These are phyloP conservation scores for Opisthograptis luteolata DNA, from an alignment of 2,888 invertebrate species.

Conservation along the genomic window DNA sequence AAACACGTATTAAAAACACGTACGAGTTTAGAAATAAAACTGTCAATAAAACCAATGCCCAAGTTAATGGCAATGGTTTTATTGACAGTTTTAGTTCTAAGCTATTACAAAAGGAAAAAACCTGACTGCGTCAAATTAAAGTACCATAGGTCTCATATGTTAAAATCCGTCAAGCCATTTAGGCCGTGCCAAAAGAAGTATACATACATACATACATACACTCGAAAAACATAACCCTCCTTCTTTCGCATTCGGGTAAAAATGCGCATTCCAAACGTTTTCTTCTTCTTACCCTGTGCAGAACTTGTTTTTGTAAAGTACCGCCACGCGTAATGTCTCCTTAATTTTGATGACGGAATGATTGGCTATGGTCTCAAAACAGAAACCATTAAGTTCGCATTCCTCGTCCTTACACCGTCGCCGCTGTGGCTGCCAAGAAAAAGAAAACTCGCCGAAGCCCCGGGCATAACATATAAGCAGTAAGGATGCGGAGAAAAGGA, in stretches of 20 bases:
- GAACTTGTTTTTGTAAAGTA: conserved; percentile 38
- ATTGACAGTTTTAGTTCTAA: too few species aligned
- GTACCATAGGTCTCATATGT: too few species aligned
- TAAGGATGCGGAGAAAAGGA: too few species aligned
- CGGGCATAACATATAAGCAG: conserved; percentile 11
- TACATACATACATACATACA: too few species aligned
- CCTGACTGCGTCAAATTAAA: too few species aligned
- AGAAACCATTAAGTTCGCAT: conserved; percentile 74
- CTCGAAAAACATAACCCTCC: too few species aligned
- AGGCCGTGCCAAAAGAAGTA: too few species aligned
- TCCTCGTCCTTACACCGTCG: conserved; percentile 41
- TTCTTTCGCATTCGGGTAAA: too few species aligned
- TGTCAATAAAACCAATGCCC: conserved; percentile 3
- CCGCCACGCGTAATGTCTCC: conserved; percentile 55
- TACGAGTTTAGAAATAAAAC: background rate
- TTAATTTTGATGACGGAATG: conserved; percentile 74
- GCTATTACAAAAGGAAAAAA: too few species aligned
- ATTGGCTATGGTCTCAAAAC: conserved; percentile 72
- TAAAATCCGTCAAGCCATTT: too few species aligned
- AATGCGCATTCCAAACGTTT: conserved; percentile 19
- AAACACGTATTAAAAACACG: conserved; percentile 14
- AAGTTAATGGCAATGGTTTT: conserved; percentile 29
- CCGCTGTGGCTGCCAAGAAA: conserved; percentile 46
- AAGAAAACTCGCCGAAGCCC: conserved; percentile 48
- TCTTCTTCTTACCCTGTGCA: conserved; percentile 10